Base-by-base conservation (phyloP, 2,888 invertebrate genomes). In the Tetropium fuscum region DNA sequence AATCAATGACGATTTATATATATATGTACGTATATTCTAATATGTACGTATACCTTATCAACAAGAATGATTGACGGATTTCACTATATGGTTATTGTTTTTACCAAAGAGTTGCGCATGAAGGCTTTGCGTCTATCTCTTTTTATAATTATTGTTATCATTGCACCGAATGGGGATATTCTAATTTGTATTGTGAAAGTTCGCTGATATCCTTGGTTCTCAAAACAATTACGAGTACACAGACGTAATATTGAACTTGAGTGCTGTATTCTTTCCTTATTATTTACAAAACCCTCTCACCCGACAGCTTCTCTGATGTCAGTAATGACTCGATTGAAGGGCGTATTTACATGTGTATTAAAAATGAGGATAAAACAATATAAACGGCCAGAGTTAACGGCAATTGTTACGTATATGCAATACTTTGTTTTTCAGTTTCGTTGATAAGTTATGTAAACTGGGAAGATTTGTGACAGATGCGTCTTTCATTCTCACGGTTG, bases 231-330 rank as follows among this genome's bases (percentile, higher is more conserved):
- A 8, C n/a, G n/a, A n/a, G n/a, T 27, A 22, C 27, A 44, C 27
- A 25, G n/a, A 4, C 25, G 27, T 27, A 27, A 18, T 44, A 44
- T 27, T 44, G 44, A 44, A 27, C 44, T 44, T 44, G 44, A 8
- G 27, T 16, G 27, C 13, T n/a, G 44, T 30, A 27, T 30, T 16
- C 16, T 27, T 44, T 44, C 27, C 15, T 7, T 34, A 34, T 7
- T 36, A 36, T 27, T 44, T 44, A 16, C 13, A 3, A 16, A 44
- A 44, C 44, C 27, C 27, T 15, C 27, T 8, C 20, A 43, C 43
- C 13, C 15, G 20, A 7, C 11, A 15, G 8, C 15, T 34, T 34
- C 34, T 34, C 13, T n/a, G n/a, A n/a, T n/a, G n/a, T n/a, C n/a
- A n/a, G n/a, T n/a, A n/a, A n/a, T n/a, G n/a, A n/a, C n/a, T n/a